Conservation (phyloP, 2,888 invertebrate species). For the Netelia virgata region DNA sequence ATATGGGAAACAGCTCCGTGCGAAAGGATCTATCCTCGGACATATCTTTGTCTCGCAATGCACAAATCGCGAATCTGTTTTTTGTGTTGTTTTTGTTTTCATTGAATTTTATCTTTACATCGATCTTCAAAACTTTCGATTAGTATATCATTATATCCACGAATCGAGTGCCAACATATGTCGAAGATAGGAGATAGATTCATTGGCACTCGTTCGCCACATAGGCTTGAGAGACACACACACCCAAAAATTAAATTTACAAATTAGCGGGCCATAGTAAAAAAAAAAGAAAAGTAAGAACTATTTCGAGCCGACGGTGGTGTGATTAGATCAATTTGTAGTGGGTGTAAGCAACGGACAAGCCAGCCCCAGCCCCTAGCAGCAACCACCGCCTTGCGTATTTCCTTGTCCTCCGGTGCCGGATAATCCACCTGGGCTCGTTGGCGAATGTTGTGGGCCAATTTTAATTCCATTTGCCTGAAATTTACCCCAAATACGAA, state of each 20-base stretch:
- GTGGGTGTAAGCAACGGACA: slow-evolving; percentile 82
- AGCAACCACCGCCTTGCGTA: slow-evolving; percentile 95
- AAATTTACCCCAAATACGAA: slow-evolving; percentile 75
- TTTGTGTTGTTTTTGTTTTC: slow-evolving; percentile 5
- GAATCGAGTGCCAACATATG: slow-evolving; percentile 37
- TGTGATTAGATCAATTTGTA: slow-evolving; percentile 80
- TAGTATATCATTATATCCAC: slow-evolving; percentile 23
- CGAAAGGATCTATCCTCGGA: slow-evolving; percentile 8
- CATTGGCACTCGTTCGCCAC: slow-evolving; percentile 32
- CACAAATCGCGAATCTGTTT: neutral
- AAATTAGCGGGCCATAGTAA: slow-evolving; percentile 39
- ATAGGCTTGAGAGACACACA: slow-evolving; percentile 27
- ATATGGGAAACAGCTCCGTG: slow-evolving; percentile 7
- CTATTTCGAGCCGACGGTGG: slow-evolving; percentile 68
- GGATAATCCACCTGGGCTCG: slow-evolving; percentile 90
- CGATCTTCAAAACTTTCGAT: slow-evolving; percentile 37
- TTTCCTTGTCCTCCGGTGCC: slow-evolving; percentile 93
- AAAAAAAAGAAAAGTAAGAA: neutral
- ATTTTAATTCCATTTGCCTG: slow-evolving; percentile 99
- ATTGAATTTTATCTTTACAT: slow-evolving; percentile 16
- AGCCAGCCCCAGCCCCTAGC: slow-evolving; percentile 87
- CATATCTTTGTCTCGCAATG: slow-evolving; percentile 1
- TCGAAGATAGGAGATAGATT: slow-evolving; percentile 32
- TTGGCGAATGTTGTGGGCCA: slow-evolving; percentile 98
- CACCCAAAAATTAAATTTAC: slow-evolving; percentile 40